These are phyloP conservation scores for Saiga tatarica DNA, from an alignment of 2,113 vertebrate species.

Conservation along the genomic window DNA sequence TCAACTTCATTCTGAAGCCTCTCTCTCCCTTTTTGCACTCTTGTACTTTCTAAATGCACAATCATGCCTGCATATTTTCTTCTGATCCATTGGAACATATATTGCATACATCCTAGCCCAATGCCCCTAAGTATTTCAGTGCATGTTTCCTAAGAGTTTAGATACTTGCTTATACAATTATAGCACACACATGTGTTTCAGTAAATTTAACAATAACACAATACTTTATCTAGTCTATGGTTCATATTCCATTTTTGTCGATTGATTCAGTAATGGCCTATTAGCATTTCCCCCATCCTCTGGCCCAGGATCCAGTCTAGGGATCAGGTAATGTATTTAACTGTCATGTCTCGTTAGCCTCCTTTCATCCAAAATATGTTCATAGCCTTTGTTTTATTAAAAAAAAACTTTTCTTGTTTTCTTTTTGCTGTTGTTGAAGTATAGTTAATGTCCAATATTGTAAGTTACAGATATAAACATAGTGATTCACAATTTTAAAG, in stretches of 20 bases:
- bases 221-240: background rate
- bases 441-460: background rate
- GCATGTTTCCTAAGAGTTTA: background rate
- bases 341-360: background rate
- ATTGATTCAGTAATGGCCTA: background rate
- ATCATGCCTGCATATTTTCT: background rate
- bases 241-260: background rate
- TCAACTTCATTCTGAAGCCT: background rate
- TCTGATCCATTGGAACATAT: background rate
- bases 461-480: background rate
- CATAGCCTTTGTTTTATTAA: background rate
- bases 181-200: background rate
- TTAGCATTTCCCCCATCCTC: background rate
- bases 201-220: background rate
- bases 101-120: background rate
- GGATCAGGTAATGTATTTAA: background rate
- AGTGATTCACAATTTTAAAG: background rate
- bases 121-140: background rate
- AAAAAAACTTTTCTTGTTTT: background rate
- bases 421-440: background rate
- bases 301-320: background rate
- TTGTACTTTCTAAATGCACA: background rate
- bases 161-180: background rate
- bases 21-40: background rate
- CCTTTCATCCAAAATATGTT: background rate